Conservation (phyloP, 92 coral and sea anemone species). For the Porites evermanni region DNA sequence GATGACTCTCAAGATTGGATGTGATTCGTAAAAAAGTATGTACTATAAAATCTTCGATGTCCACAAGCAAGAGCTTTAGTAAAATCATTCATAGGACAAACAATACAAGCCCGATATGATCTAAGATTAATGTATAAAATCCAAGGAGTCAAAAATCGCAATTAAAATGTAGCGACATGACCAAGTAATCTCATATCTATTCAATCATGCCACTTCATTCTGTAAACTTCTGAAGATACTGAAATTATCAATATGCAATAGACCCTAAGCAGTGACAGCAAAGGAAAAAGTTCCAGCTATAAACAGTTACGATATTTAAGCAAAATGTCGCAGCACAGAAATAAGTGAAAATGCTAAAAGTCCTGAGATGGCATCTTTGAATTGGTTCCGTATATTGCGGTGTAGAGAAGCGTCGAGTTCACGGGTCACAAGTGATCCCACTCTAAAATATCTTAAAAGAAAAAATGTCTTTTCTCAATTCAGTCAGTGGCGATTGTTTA, state of each 20-base stretch:
- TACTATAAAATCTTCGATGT: background rate
- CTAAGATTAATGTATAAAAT: background rate
- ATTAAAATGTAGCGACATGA: background rate
- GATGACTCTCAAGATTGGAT: background rate
- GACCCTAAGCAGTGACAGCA: background rate
- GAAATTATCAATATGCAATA: no score
- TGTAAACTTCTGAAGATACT: background rate
- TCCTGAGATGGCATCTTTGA: background rate
- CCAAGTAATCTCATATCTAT: background rate
- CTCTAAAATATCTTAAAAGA: background rate
- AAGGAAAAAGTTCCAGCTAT: background rate
- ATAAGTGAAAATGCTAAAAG: background rate
- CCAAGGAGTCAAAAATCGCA: background rate
- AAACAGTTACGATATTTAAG: background rate
- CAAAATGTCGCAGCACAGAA: background rate
- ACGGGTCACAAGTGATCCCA: background rate
- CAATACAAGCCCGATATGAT: background rate
- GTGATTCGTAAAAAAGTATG: background rate
- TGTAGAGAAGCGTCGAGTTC: background rate
- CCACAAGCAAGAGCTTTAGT: background rate
- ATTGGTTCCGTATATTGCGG: constrained; percentile 37
- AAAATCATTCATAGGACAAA: background rate
- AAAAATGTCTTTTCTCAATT: background rate
- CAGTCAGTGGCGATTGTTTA: background rate
- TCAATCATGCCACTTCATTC: background rate